Percentiles rank a stretch among this genome's conserved stretches.
These are phyloP conservation scores for Papilio machaon DNA, from an alignment of 1,140 invertebrate genomes.

Conservation along the genomic window DNA sequence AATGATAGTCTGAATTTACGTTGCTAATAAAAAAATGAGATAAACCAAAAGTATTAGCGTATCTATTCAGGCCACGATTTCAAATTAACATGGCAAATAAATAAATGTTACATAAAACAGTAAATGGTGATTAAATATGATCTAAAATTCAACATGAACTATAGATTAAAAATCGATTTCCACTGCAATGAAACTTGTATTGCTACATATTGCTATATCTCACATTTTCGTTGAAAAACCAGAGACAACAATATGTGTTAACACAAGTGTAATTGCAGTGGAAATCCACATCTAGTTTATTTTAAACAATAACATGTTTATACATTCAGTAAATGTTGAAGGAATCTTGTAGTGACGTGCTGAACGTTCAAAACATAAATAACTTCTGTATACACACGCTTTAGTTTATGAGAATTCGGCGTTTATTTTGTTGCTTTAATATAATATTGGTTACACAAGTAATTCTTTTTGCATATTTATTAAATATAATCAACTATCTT, in stretches of 20 bases:
- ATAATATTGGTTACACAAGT: slow-evolving; percentile 20
- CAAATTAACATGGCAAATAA: too few species aligned
- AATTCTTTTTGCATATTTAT: too few species aligned
- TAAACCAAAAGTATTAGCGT: too few species aligned
- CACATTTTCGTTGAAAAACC: too few species aligned
- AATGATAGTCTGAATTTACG: too few species aligned
- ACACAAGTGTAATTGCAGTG: too few species aligned
- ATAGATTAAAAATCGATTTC: neutral
- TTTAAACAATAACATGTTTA: neutral
- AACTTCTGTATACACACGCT: neutral
- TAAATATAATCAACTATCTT: too few species aligned
- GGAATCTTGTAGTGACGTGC: slow-evolving; percentile 15
- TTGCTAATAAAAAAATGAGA: too few species aligned
- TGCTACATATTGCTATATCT: too few species aligned
- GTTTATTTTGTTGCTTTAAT: neutral
- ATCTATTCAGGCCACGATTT: too few species aligned
- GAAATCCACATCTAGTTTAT: neutral
- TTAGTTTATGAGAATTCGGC: slow-evolving; percentile 10
- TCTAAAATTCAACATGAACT: neutral
- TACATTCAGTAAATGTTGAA: neutral
- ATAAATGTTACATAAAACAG: neutral
- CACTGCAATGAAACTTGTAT: too few species aligned
- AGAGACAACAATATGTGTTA: too few species aligned
- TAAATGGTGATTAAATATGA: neutral
- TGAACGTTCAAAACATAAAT: slow-evolving; percentile 7